These are phyloP conservation scores for Clistopyga incitator DNA, from an alignment of 2,888 invertebrate species.

Conservation along the genomic window DNA sequence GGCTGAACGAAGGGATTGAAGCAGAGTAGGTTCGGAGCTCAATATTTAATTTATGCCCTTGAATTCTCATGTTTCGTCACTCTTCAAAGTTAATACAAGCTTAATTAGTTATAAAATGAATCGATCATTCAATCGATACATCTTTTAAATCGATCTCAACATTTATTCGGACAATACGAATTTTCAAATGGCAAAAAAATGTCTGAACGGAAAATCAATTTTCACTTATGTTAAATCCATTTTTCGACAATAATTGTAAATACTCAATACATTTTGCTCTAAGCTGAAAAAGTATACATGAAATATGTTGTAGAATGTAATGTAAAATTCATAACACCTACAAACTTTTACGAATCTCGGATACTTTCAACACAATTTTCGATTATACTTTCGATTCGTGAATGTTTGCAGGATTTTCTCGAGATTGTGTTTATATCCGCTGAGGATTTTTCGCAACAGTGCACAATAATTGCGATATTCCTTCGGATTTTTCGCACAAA, in stretches of 20 bases:
- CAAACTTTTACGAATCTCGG: no score
- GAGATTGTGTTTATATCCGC: neutral
- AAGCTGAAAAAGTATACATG: no score
- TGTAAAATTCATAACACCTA: no score
- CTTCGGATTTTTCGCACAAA: slow-evolving; percentile 8
- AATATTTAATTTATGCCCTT: slow-evolving; percentile 18
- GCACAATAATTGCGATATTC: slow-evolving; percentile 13
- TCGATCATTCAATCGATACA: slow-evolving; percentile 46
- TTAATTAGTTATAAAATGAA: slow-evolving; percentile 27
- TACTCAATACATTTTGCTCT: no score
- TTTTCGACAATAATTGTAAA: no score
- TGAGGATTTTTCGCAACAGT: neutral
- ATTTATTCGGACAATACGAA: slow-evolving; percentile 1
- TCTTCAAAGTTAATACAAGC: slow-evolving; percentile 22
- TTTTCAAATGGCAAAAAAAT: no score
- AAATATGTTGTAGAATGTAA: no score
- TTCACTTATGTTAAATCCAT: no score
- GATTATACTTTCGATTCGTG: no score
- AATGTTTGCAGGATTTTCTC: neutral
- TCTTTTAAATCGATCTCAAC: slow-evolving; percentile 38
- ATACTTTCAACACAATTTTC: no score
- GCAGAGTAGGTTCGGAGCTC: slow-evolving; percentile 5
- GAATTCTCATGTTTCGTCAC: slow-evolving; percentile 8
- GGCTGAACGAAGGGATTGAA: neutral
- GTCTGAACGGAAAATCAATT: no score